Percentiles rank a stretch among this genome's conserved stretches.
These are phyloP conservation scores for Nemurella pictetii DNA, from an alignment of 2,888 invertebrate species.

Conservation along the genomic window DNA sequence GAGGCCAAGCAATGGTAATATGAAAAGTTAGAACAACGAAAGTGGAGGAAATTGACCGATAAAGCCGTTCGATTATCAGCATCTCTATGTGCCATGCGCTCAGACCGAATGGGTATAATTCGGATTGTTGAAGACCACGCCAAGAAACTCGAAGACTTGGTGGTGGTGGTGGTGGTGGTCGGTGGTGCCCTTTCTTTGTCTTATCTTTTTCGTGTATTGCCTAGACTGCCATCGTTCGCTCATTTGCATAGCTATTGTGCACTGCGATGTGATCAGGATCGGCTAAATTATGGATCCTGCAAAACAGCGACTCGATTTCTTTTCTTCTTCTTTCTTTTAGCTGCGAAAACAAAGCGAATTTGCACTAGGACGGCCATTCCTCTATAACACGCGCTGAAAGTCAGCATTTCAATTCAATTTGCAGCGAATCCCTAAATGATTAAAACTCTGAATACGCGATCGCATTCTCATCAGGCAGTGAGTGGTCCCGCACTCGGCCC, in stretches of 20 bases:
- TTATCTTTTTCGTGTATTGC: background rate
- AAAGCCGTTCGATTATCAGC: background rate
- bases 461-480: too few species aligned
- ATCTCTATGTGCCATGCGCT: background rate
- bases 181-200: background rate
- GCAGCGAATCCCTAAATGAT: background rate
- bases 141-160: too few species aligned
- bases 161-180: background rate
- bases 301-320: background rate
- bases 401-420: background rate
- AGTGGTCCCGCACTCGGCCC: background rate
- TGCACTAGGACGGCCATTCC: background rate
- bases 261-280: background rate
- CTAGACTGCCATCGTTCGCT: background rate
- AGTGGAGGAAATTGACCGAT: conserved; percentile 15
- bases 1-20: conserved; percentile 9
- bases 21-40: conserved; percentile 14
- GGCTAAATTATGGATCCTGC: background rate
- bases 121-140: background rate
- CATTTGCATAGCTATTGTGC: background rate
- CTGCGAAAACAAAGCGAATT: background rate
- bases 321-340: background rate
- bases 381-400: background rate
- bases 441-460: background rate
- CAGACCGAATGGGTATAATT: background rate